Base-by-base conservation (phyloP, 2,797 vertebrate species). In the Eidolon dupreanum region DNA sequence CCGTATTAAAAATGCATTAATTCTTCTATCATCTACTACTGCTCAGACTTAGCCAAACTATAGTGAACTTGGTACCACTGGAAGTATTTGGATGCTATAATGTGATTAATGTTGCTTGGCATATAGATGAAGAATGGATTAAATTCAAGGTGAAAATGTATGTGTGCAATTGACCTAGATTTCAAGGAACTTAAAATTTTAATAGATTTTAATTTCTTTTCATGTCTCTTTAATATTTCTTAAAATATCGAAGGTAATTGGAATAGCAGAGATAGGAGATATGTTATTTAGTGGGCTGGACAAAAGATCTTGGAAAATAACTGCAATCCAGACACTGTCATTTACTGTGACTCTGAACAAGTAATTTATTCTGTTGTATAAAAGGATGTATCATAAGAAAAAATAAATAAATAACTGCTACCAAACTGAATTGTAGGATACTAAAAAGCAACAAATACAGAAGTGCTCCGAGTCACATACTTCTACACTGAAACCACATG, bases 41-140 rank as follows among this genome's bases (percentile, higher is more conserved):
- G 6, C 20, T 46, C n/a, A 92, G 57, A 65, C 90, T 86, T 74
- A 53, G 41, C 63, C 63, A 93, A 91, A 93, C 71, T 79, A 65
- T 8, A 36, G 55, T 43, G 90, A 90, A 28, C 73, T 74, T 82
- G 66, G n/a, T 82, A 43, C 63, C 61, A 36, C 17, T 65, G 89
- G n/a, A 94, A 93, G 11, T 88, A n/a, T 63, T 90, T 88, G 63
- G 66, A 91, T 33, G 61, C 68, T 66, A 24, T 65, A 81, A 57
- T n/a, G 26, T 90, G 61, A 61, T 85, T 55, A 77, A 19, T 61
- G 22, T 87, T 88, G 33, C 53, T 90, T 94, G 36, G 63, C 75
- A 84, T 70, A n/a, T n/a, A 22, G 28, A 57, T 93, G 86, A 85
- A 88, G 55, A 90, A 28, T 88, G 41, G 36, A 46, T 95, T 93